Evolutionary conservation across 1,140 invertebrate species (phyloP).

Genomic region (Proctacanthus coquilletti): DNA sequence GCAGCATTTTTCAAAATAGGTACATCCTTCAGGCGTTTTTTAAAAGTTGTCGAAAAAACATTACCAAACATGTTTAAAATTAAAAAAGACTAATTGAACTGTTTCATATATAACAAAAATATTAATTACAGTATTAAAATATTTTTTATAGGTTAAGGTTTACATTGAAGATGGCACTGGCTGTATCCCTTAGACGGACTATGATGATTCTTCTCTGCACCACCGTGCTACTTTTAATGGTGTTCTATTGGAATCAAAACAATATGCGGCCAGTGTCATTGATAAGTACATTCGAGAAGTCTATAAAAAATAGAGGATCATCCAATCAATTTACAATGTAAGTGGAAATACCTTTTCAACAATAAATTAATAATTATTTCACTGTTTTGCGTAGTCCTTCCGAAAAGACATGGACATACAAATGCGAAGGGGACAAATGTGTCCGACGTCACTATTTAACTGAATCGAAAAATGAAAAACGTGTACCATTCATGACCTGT

Average conservation of each 20-base stretch:
- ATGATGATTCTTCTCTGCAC: constrained; percentile 20
- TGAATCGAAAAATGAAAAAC: constrained; percentile 14
- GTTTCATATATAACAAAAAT: no score
- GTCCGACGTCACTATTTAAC: constrained; percentile 15
- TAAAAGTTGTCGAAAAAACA: no score
- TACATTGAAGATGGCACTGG: constrained; percentile 28
- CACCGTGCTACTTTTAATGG: constrained; percentile 22
- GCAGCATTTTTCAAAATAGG: no score
- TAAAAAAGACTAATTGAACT: no score
- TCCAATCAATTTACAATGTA: constrained; percentile 14
- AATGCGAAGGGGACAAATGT: constrained; percentile 25
- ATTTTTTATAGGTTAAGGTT: constrained; percentile 20
- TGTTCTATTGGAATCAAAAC: constrained; percentile 28
- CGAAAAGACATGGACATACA: constrained; percentile 28
- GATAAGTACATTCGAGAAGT: constrained; percentile 14
- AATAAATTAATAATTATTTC: neutral
- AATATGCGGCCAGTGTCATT: constrained; percentile 20
- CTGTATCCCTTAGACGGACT: constrained; percentile 23
- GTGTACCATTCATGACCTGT: constrained; percentile 26
- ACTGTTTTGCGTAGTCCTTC: constrained; percentile 18
- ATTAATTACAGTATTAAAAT: no score
- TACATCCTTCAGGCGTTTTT: no score
- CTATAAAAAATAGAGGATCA: constrained; percentile 9
- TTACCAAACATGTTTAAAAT: no score
- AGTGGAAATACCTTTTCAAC: constrained; percentile 6